phyloP scores from a whole-genome alignment of 2,113 vertebrate genomes.

The Corythornis madagascariensis region DNA sequence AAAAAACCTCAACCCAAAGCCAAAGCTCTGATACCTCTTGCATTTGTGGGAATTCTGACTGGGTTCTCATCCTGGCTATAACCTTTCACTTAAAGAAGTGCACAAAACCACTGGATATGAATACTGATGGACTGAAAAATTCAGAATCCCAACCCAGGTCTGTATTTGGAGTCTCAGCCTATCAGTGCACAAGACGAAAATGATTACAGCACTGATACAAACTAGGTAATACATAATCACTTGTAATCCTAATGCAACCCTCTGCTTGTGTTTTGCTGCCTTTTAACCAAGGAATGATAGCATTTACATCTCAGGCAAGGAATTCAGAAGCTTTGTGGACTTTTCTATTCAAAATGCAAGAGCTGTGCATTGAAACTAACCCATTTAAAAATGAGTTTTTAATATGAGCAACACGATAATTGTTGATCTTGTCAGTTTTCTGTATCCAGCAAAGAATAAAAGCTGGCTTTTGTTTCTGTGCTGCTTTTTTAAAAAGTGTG shows the following conservation, averaged over 20 bases:
- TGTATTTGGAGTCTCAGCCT: neutral
- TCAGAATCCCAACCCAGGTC: neutral
- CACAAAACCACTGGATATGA: neutral
- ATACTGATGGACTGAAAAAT: neutral
- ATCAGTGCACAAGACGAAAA: constrained; percentile 2
- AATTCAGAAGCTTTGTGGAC: neutral
- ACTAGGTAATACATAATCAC: constrained; percentile 46
- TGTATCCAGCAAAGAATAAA: neutral
- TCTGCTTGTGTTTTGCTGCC: neutral
- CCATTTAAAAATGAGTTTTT: neutral
- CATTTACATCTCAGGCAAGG: neutral
- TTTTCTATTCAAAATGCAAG: neutral
- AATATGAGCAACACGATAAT: neutral
- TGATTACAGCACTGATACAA: constrained; percentile 30
- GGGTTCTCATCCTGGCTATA: neutral
- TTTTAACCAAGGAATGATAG: neutral
- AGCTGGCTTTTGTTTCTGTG: neutral
- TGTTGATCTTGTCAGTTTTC: neutral
- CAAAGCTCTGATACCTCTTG: neutral
- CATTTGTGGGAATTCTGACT: neutral
- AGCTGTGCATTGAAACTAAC: neutral
- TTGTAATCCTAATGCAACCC: constrained; percentile 58
- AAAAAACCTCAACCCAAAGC: neutral
- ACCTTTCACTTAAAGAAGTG: neutral
- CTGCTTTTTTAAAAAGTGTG: neutral